Evolutionary conservation across 2,888 invertebrate species (phyloP), one percentile per base, ranked within the genome.

Genomic region (Xylota sylvarum): DNA sequence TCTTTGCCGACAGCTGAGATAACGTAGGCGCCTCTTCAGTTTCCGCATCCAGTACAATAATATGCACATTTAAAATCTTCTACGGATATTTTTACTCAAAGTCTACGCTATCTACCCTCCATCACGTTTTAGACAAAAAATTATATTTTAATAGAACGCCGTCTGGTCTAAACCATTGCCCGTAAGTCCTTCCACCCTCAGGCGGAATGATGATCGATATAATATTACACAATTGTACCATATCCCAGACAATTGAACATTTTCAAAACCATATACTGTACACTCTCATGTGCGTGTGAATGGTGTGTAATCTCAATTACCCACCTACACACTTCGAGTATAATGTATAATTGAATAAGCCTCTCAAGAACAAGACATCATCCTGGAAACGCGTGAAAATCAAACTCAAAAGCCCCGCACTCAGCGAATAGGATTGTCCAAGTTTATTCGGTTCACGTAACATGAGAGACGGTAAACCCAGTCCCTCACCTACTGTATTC

Each of bases 391-490:
- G 46, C 48, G 43, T 65, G 46, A 46, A 69, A 77, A 43, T 50
- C 37, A 40, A 40, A 50, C 55, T 12, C 37, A 76, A 65, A 58
- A 46, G 17, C 40, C n/a, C 19, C 58, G 30, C 30, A 17, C 9
- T 43, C 43, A 17, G 1, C 30, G 14, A 14, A n/a, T 14, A 30
- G 17, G 35, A 48, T 0, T 50, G 58, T 60, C 58, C 50, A 48
- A 55, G 46, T 74, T 46, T 69, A 69, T 77, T 69, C 60, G 77
- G 37, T 77, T 69, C 60, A 77, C 67, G 67, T 67, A 69, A 65
- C 50, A n/a, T 0, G 5, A 19, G 27, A n/a, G 46, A 23, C 23
- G 23, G 3, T 23, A 10, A 64, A 32, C n/a, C n/a, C 7, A n/a
- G 10, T 3, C 0, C 14, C 52, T 37, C 19, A 27, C 32, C 10